Base-by-base conservation (phyloP, 2,797 vertebrate genomes). In the Eutrigla gurnardus region DNA sequence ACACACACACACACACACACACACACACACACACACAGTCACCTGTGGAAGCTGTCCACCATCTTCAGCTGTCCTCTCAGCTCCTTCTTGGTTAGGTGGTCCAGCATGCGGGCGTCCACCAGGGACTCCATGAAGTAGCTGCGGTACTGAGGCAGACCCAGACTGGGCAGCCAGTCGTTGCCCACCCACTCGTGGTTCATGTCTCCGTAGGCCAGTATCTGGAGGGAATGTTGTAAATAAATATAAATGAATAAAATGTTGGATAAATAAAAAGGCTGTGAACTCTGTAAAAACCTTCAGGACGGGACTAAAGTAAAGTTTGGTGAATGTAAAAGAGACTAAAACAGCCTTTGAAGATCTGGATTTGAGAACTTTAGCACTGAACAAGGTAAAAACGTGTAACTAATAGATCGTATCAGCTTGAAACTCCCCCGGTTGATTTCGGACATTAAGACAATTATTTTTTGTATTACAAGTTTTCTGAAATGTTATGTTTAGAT, bases 11-110 rank as follows among this genome's bases (percentile, higher is more conserved):
- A 25, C 25, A 25, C 25, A 25, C 25, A 25, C 25, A 25, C 25
- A 25, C 25, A 25, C 25, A 25, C 25, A 45, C 1, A 65, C 58
- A 2, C 15, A 45, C 9, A 1, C 8, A 49, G 62, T 8, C 3
- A 98, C 97, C 97, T 96, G 94, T 98, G 97, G 90, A 98, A 98
- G 92, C 96, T 98, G 94, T 98, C 97, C 86, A 98, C 97, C 97
- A 98, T 98, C 85, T 98, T 98, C 39, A 98, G 96, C 78, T 98
- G 97, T 39, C 96, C 96, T 46, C 97, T 92, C 76, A 98, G 94
- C 89, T 98, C 97, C 88, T 98, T 98, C 93, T 98, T 98, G 91
- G 96, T 98, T 55, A 98, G 94, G 81, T 98, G 97, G 87, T 98
- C 97, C 82, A 98, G 75, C 97, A 98, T 98, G 49, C 97, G 96